Evolutionary conservation across 2,888 invertebrate genomes (phyloP), one percentile per base, ranked within the genome.

Genomic region (Pollenia griseotomentosa): DNA sequence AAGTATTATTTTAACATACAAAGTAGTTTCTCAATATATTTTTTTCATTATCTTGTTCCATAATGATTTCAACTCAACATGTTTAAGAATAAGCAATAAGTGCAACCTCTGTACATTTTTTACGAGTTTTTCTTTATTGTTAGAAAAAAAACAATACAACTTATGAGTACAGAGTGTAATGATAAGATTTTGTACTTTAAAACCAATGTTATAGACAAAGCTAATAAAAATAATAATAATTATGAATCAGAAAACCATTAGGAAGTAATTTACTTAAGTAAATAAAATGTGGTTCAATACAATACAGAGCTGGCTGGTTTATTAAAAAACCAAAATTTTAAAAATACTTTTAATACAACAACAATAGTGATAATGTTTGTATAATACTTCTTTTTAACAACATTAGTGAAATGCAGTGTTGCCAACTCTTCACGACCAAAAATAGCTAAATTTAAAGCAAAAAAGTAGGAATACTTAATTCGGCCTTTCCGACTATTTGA

Each of bases 181-280:
- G 57, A 73, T 73, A 73, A 80, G 46, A 57, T 73, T 68, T 40
- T 48, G 59, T 33, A 51, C 51, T 70, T 51, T 70, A 12, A 16
- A 63, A 12, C 19, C 46, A 33, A 33, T 33, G 12, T 12, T n/a
- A 19, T 61, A 33, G 16, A 8, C 14, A 65, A 73, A 57, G 46
- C 19, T 23, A 53, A 68, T 48, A 57, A 48, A 51, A 61, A 9
- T 55, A 61, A 9, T 55, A 57, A n/a, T 57, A 66, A 66, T 42
- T 42, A 53, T 51, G 66, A 66, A 66, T 19, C 40, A 66, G 42
- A 16, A 46, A 57, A 48, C 1, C 48, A 73, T 23, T 73, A n/a
- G 46, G 63, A 80, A 80, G 61, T 71, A 46, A 33, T 68, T 68
- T 42, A 9, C 42, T 33, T 44, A 53, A 80, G 33, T 81, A 42